Evolutionary conservation across 2,888 invertebrate species (phyloP).

Genomic region (Rhingia campestris): DNA sequence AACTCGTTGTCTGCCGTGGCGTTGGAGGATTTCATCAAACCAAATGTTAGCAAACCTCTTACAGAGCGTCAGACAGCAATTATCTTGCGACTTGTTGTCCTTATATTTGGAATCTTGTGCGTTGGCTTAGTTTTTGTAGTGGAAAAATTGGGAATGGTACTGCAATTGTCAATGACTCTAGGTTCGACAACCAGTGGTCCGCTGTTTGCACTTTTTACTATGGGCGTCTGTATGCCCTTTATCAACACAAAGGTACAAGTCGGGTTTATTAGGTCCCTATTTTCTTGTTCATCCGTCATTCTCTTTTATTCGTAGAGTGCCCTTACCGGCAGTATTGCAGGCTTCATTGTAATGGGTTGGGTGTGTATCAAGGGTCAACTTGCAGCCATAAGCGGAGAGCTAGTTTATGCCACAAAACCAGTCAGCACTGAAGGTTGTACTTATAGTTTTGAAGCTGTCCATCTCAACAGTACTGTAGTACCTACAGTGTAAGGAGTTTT

Average conservation of each 20-base stretch:
- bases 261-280: not conserved
- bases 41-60: slow-evolving; percentile 85
- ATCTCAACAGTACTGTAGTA: slow-evolving; percentile 71
- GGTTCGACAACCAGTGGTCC: slow-evolving; percentile 88
- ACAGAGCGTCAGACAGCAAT: slow-evolving; percentile 84
- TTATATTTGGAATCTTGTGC: slow-evolving; percentile 87
- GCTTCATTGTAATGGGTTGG: slow-evolving; percentile 87
- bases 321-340: slow-evolving; percentile 86
- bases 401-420: slow-evolving; percentile 84
- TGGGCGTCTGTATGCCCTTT: slow-evolving; percentile 87
- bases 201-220: slow-evolving; percentile 87
- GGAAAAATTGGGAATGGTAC: slow-evolving; percentile 88
- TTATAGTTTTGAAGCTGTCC: slow-evolving; percentile 84
- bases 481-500: slow-evolving; percentile 54
- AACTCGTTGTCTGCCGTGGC: slow-evolving; percentile 92
- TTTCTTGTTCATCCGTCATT: not conserved
- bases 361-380: slow-evolving; percentile 87
- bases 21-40: slow-evolving; percentile 90
- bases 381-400: slow-evolving; percentile 86
- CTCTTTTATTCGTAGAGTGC: slow-evolving; percentile 85
- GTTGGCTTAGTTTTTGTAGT: slow-evolving; percentile 87
- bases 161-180: slow-evolving; percentile 86
- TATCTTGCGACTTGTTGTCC: slow-evolving; percentile 87
- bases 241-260: slow-evolving; percentile 84
- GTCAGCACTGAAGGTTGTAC: slow-evolving; percentile 83